Percentiles rank a stretch among this genome's conserved stretches.
phyloP scores from a whole-genome alignment of 2,888 invertebrate species.

The Macrosoma leucophasiata region DNA sequence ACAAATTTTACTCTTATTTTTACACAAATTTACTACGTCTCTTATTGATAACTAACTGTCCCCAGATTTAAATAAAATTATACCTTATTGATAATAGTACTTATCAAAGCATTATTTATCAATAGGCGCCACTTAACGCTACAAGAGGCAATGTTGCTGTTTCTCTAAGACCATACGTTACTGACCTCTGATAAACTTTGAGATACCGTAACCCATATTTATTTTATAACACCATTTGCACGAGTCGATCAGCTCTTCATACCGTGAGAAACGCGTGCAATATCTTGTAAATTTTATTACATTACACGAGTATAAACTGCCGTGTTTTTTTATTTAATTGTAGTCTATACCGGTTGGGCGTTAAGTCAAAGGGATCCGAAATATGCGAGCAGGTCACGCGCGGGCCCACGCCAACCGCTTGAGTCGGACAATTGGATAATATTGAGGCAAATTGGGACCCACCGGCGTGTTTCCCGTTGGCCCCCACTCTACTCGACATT shows the following conservation, averaged over 20 bases:
- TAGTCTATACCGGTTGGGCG: background rate
- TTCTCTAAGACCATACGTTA: conserved; percentile 53
- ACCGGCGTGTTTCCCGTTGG: conserved; percentile 61
- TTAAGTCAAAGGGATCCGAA: conserved; percentile 29
- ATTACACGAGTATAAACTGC: background rate
- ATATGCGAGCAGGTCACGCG: conserved; percentile 61
- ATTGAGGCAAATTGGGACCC: conserved; percentile 64
- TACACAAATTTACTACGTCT: conserved; percentile 9
- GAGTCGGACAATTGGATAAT: conserved; percentile 68
- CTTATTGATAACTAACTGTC: conserved; percentile 15
- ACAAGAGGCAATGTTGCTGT: conserved; percentile 36
- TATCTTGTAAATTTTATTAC: conserved; percentile 2
- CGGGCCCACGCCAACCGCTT: conserved; percentile 72
- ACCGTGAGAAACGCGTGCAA: conserved; percentile 31
- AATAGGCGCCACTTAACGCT: conserved; percentile 50
- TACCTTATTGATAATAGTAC: conserved; percentile 30
- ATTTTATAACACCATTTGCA: conserved; percentile 47
- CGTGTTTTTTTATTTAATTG: background rate
- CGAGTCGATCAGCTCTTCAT: conserved; percentile 39
- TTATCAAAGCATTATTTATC: conserved; percentile 31
- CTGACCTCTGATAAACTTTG: conserved; percentile 63
- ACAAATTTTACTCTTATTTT: conserved; percentile 23
- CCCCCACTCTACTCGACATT: conserved; percentile 37
- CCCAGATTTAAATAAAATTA: conserved; percentile 34
- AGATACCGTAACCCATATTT: conserved; percentile 44